These are phyloP conservation scores for Glaucomys volans DNA, from an alignment of 2,113 vertebrate genomes.

Conservation along the genomic window DNA sequence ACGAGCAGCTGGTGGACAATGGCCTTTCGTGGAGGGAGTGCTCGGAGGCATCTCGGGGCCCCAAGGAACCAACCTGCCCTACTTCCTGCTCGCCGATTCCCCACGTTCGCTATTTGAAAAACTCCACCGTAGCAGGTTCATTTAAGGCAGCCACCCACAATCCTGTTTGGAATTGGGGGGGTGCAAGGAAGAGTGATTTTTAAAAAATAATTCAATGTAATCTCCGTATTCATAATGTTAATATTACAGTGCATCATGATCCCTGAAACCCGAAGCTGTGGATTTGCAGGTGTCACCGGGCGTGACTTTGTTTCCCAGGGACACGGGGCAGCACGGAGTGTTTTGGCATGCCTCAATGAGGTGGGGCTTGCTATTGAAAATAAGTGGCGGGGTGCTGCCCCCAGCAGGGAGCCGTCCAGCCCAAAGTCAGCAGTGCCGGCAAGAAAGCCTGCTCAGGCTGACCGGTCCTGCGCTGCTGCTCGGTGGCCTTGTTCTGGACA, in stretches of 20 bases:
- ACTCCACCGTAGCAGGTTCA: background rate
- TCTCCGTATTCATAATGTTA: background rate
- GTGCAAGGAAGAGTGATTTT: background rate
- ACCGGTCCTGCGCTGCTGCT: too few species aligned
- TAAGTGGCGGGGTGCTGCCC: too few species aligned
- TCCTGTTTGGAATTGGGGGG: background rate
- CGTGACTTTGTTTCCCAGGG: background rate
- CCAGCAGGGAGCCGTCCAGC: background rate
- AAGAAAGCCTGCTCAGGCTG: too few species aligned
- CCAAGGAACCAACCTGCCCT: background rate
- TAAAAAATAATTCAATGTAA: background rate
- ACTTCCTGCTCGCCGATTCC: background rate
- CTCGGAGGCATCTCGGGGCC: background rate
- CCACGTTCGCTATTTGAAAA: background rate
- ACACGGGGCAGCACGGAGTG: too few species aligned
- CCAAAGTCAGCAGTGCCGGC: background rate
- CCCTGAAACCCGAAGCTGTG: background rate
- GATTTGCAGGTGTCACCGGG: background rate
- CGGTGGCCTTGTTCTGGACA: background rate
- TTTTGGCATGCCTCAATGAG: background rate
- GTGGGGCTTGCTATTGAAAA: background rate
- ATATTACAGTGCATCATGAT: too few species aligned
- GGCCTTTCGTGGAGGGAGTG: background rate
- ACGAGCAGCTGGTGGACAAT: accelerated
- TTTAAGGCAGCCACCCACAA: background rate